phyloP scores from a whole-genome alignment of 2,797 vertebrate genomes.

The Vespertilio murinus region DNA sequence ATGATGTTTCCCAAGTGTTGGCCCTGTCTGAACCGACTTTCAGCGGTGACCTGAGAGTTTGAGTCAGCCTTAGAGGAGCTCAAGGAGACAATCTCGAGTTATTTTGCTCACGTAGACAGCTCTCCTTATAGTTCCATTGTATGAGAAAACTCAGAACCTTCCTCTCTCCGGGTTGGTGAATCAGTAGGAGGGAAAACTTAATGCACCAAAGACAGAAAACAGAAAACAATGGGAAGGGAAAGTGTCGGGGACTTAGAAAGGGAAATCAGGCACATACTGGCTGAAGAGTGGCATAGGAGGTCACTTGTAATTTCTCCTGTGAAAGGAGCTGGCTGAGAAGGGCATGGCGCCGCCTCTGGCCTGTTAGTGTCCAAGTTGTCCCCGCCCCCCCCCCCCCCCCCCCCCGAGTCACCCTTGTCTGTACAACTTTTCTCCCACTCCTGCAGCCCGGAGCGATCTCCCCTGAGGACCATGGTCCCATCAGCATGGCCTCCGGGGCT shows the following conservation, averaged over 20 bases:
- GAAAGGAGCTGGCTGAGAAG: background rate
- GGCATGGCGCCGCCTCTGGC: background rate
- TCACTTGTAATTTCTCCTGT: background rate
- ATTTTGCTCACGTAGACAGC: background rate
- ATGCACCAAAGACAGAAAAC: background rate
- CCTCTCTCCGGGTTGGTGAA: background rate
- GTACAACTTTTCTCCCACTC: background rate
- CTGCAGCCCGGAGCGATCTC: background rate
- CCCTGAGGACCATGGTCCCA: background rate
- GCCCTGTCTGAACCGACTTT: background rate
- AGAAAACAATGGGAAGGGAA: background rate
- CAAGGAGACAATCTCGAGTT: background rate
- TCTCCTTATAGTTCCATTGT: background rate
- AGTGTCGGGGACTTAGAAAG: background rate
- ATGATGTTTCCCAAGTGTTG: background rate
- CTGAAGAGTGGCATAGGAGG: background rate
- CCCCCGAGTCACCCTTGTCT: background rate
- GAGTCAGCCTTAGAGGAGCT: background rate
- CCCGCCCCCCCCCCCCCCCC: too few species aligned
- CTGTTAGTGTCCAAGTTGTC: background rate
- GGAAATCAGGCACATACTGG: background rate
- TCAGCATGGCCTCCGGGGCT: background rate
- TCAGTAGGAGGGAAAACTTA: background rate
- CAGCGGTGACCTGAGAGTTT: background rate
- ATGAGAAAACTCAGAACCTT: background rate